Conservation (phyloP, 2,113 vertebrate genomes). For the Phaethon lepturus region DNA sequence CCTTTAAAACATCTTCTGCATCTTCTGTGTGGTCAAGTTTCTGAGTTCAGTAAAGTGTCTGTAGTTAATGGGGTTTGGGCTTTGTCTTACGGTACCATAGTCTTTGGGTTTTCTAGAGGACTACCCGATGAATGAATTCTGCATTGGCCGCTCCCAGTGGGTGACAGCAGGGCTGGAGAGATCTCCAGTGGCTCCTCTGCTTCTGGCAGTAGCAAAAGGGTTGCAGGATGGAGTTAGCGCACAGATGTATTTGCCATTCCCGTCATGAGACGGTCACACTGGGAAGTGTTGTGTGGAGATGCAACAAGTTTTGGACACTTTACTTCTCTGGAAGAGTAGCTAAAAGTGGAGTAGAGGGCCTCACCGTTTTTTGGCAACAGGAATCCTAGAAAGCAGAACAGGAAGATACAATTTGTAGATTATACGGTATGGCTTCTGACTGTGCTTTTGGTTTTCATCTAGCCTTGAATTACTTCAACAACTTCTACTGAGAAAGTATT, state of each 20-base stretch:
- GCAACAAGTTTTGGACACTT: background rate
- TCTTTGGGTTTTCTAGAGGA: background rate
- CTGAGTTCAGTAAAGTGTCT: background rate
- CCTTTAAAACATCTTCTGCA: background rate
- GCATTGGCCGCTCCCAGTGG: background rate
- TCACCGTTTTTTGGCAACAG: background rate
- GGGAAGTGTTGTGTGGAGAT: background rate
- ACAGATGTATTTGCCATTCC: background rate
- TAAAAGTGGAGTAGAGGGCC: background rate
- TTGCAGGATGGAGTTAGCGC: background rate
- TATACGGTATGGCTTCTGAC: background rate
- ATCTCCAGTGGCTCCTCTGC: background rate
- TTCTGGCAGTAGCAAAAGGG: background rate
- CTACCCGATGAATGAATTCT: background rate
- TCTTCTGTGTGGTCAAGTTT: background rate
- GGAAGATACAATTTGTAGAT: background rate
- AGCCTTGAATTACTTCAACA: background rate
- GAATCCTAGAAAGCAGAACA: background rate
- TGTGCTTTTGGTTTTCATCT: background rate
- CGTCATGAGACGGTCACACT: fast-evolving
- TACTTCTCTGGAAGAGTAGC: background rate
- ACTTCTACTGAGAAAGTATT: background rate
- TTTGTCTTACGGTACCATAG: background rate
- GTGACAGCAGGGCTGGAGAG: background rate
- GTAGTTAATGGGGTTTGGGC: background rate